A percentile compares a stretch with the other conserved stretches of the same genome.
phyloP scores from a whole-genome alignment of 2,113 vertebrate genomes.

The Chelonoidis abingdonii region DNA sequence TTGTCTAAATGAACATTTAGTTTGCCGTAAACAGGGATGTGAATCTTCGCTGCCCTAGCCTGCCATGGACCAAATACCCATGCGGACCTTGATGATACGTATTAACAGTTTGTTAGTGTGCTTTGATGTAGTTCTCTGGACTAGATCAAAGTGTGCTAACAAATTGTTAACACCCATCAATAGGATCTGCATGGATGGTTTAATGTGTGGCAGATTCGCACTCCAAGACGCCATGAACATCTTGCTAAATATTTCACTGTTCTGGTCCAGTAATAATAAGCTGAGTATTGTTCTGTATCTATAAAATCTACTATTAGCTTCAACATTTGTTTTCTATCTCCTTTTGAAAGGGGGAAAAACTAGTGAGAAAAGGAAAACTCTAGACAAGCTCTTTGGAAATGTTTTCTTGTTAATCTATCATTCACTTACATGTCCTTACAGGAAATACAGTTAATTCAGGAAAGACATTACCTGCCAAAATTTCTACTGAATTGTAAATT shows the following conservation, averaged over 20 bases:
- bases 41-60: no score
- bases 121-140: neutral
- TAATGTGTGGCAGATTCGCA: neutral
- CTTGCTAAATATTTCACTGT: neutral
- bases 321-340: neutral
- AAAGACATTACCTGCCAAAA: neutral
- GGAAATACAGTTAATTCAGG: neutral
- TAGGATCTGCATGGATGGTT: neutral
- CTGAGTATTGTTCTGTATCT: no score
- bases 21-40: neutral
- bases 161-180: neutral
- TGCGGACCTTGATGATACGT: no score
- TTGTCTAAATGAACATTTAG: neutral
- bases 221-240: neutral
- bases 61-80: no score
- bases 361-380: neutral
- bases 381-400: neutral
- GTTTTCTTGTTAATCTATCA: neutral
- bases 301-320: neutral
- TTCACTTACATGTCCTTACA: neutral
- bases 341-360: neutral
- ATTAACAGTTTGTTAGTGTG: no score
- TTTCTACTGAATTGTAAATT: neutral
- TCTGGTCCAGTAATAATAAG: neutral
- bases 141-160: neutral